Conservation (phyloP, 2,888 invertebrate species). For the Caenorhabditis sp. region DNA sequence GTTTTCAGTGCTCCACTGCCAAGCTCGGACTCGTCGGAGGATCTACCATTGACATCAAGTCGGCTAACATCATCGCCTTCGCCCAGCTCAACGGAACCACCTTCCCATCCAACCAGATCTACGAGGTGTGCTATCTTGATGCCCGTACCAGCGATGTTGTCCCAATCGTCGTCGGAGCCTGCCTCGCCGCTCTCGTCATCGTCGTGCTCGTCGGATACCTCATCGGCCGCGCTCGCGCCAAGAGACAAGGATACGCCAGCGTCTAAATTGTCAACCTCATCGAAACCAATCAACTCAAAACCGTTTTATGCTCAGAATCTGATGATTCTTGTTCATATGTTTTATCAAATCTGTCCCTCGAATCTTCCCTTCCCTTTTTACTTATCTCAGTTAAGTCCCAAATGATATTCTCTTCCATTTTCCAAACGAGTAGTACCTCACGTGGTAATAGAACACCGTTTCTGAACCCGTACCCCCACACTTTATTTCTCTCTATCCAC, state of each 20-base stretch:
- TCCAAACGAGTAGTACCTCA: conserved; percentile 61
- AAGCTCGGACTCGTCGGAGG: conserved; percentile 73
- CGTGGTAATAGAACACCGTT: conserved; percentile 62
- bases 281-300: neutral
- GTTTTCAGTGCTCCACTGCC: conserved; percentile 76
- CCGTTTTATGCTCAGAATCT: conserved; percentile 34
- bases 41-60: conserved; percentile 74
- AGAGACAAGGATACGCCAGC: conserved; percentile 82
- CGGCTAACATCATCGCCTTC: conserved; percentile 76
- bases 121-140: conserved; percentile 79
- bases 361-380: neutral
- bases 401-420: conserved; percentile 58
- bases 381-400: conserved; percentile 51
- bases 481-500: conserved; percentile 5
- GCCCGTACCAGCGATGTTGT: conserved; percentile 88
- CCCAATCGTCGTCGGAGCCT: conserved; percentile 97
- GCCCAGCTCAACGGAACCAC: conserved; percentile 65
- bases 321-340: conserved; percentile 24
- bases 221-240: conserved; percentile 89
- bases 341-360: neutral
- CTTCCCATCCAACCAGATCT: conserved; percentile 75
- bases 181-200: conserved; percentile 92
- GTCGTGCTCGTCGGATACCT: conserved; percentile 95
- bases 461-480: conserved; percentile 47
- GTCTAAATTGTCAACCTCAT: conserved; percentile 69